A percentile compares a stretch with the other conserved stretches of the same genome.
Conservation (phyloP, 2,113 vertebrate species). For the Pachyramphus minor region DNA sequence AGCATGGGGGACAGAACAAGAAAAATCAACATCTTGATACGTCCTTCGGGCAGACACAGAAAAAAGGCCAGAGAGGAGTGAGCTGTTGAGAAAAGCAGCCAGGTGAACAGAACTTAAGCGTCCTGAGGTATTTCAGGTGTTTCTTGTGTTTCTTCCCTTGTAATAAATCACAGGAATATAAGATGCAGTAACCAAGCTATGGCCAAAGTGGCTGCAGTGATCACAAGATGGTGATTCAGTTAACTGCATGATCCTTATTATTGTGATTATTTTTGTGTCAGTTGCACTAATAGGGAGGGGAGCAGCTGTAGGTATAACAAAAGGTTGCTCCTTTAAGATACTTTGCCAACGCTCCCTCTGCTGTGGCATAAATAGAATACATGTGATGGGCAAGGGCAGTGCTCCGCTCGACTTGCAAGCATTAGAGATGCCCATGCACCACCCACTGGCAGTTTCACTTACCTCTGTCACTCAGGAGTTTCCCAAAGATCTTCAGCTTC, state of each 20-base stretch:
- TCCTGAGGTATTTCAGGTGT: background rate
- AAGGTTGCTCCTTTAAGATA: conserved; percentile 32
- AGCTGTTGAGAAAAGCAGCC: background rate
- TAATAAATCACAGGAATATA: background rate
- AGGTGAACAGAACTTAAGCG: background rate
- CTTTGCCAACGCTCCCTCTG: conserved; percentile 67
- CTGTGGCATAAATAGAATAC: conserved; percentile 67
- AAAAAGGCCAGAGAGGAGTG: background rate
- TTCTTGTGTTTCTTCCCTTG: background rate
- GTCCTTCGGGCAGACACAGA: background rate
- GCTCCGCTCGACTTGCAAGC: background rate
- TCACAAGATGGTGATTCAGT: background rate
- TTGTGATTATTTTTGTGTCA: background rate
- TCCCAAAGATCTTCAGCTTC: background rate
- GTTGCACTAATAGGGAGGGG: background rate
- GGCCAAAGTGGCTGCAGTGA: background rate
- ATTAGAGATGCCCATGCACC: conserved; percentile 67
- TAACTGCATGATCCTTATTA: background rate
- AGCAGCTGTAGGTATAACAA: conserved; percentile 42
- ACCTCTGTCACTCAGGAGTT: conserved; percentile 28
- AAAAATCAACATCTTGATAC: background rate
- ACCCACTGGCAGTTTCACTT: conserved; percentile 55
- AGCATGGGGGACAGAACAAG: background rate
- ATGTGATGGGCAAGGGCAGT: conserved; percentile 22
- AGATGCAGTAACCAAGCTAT: background rate